phyloP scores from a whole-genome alignment of 2,888 invertebrate species.

The Coelopa pilipes region DNA sequence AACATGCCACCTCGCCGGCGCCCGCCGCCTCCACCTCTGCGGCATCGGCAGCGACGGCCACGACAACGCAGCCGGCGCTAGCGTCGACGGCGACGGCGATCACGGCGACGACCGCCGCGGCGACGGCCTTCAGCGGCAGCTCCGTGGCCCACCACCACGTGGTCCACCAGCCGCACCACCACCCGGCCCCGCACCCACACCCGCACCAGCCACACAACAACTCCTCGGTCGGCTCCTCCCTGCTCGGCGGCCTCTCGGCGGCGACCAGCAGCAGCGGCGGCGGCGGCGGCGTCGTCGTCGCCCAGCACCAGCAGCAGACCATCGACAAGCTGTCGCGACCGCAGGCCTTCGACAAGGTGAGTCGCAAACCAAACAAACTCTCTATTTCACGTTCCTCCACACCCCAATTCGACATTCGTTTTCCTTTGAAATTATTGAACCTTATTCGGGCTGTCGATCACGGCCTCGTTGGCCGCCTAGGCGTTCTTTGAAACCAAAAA shows the following conservation, averaged over 20 bases:
- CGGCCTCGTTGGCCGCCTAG: neutral
- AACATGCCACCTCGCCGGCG: slow-evolving; percentile 18
- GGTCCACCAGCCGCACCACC: slow-evolving; percentile 40
- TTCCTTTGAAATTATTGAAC: no score
- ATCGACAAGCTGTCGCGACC: slow-evolving; percentile 70
- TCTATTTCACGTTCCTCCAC: no score
- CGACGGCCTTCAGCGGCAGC: slow-evolving; percentile 56
- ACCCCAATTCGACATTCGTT: no score
- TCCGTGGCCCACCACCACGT: slow-evolving; percentile 50
- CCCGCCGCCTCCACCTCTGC: slow-evolving; percentile 15
- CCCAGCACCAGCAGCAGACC: slow-evolving; percentile 53
- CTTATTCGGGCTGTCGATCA: no score
- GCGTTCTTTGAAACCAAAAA: slow-evolving; percentile 20
- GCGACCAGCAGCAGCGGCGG: slow-evolving; percentile 46
- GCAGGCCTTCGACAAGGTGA: slow-evolving; percentile 80
- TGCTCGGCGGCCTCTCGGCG: slow-evolving; percentile 45
- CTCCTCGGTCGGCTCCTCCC: slow-evolving; percentile 48
- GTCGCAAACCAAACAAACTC: slow-evolving; percentile 39
- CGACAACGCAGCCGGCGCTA: slow-evolving; percentile 47
- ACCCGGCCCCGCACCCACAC: slow-evolving; percentile 37
- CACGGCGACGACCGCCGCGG: slow-evolving; percentile 55
- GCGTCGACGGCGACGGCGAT: slow-evolving; percentile 54
- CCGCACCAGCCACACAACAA: slow-evolving; percentile 35
- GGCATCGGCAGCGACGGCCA: slow-evolving; percentile 32
- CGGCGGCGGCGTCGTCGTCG: slow-evolving; percentile 40